Percentiles rank a stretch among this genome's conserved stretches.
phyloP scores from a whole-genome alignment of 2,888 invertebrate species.

The Oscheius sp. region DNA sequence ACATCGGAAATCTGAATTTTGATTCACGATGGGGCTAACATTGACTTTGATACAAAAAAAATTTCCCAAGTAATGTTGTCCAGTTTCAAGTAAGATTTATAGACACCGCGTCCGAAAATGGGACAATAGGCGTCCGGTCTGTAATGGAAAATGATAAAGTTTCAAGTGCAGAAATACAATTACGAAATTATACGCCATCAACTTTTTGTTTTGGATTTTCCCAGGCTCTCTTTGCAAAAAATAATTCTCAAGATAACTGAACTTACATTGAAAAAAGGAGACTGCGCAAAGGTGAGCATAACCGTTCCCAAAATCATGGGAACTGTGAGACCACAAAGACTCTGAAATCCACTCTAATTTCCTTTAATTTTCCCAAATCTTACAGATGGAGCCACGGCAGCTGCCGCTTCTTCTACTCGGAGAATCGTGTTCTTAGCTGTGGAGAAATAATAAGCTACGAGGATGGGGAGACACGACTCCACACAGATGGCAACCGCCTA shows the following conservation, averaged over 20 bases:
- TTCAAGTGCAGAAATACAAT: too few species aligned
- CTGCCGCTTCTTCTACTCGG: slow-evolving; percentile 85
- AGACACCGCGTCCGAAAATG: too few species aligned
- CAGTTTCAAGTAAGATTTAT: too few species aligned
- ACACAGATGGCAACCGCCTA: slow-evolving; percentile 98
- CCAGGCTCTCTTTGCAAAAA: too few species aligned
- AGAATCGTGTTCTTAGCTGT: slow-evolving; percentile 77
- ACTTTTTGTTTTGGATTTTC: too few species aligned
- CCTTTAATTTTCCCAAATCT: background rate
- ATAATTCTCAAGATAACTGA: background rate
- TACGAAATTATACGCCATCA: too few species aligned
- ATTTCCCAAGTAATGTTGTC: too few species aligned
- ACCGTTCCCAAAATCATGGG: slow-evolving; percentile 85
- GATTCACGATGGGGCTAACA: too few species aligned
- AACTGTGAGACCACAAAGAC: slow-evolving; percentile 95
- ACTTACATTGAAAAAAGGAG: slow-evolving; percentile 88
- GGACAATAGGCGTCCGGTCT: too few species aligned
- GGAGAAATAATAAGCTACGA: slow-evolving; percentile 72
- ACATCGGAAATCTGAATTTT: too few species aligned
- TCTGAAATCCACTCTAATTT: slow-evolving; percentile 75
- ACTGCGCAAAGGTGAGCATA: slow-evolving; percentile 94
- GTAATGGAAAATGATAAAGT: too few species aligned
- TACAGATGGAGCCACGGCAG: slow-evolving; percentile 88
- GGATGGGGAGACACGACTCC: slow-evolving; percentile 97
- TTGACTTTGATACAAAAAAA: too few species aligned